Evolutionary conservation across 2,888 invertebrate species (phyloP).

Genomic region (Rhabditophanes sp.): DNA sequence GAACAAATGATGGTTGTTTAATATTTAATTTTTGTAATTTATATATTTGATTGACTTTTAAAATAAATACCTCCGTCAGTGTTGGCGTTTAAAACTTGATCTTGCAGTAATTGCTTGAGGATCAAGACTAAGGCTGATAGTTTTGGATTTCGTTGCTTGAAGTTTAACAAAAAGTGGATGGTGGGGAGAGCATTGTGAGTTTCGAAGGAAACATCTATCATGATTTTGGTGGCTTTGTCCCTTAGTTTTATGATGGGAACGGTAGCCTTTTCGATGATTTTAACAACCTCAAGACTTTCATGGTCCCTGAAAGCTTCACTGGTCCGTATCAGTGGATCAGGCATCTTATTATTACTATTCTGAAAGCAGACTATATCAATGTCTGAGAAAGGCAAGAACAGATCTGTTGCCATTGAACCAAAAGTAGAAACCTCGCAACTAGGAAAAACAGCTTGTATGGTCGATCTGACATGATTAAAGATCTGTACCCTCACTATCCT

Average conservation of each 20-base stretch:
- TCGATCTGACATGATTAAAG: too few species aligned
- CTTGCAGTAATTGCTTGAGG: too few species aligned
- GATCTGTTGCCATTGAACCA: slow-evolving; percentile 87
- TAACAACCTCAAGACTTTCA: slow-evolving; percentile 54
- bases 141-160: background rate
- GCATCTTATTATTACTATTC: slow-evolving; percentile 5
- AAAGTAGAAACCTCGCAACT: slow-evolving; percentile 75
- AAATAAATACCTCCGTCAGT: too few species aligned
- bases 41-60: too few species aligned
- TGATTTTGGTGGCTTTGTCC: slow-evolving; percentile 67
- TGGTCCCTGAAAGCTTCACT: too few species aligned
- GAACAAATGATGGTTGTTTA: too few species aligned
- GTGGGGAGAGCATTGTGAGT: slow-evolving; percentile 93
- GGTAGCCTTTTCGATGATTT: slow-evolving; percentile 89
- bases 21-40: too few species aligned
- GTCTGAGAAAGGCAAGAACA: slow-evolving; percentile 83
- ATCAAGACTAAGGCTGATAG: too few species aligned
- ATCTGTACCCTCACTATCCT: background rate
- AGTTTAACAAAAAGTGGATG: slow-evolving; percentile 54
- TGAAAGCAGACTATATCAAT: slow-evolving; percentile 53
- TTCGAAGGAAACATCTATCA: slow-evolving; percentile 95
- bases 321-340: too few species aligned
- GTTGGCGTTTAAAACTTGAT: too few species aligned
- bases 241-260: slow-evolving; percentile 70
- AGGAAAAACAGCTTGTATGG: too few species aligned